These are phyloP conservation scores for Rhegmatorhina hoffmannsi DNA, from an alignment of 2,113 vertebrate species.

Conservation along the genomic window DNA sequence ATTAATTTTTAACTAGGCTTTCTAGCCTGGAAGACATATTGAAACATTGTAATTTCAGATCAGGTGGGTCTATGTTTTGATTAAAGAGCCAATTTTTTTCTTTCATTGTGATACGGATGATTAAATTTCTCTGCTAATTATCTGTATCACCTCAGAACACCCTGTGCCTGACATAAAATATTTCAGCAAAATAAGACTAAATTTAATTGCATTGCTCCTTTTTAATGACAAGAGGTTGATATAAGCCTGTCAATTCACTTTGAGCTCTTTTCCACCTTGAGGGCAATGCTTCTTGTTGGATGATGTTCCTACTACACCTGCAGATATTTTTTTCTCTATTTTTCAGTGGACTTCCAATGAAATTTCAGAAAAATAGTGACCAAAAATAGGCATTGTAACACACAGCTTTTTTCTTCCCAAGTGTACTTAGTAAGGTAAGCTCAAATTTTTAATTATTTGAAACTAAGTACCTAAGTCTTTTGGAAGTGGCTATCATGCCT, in stretches of 20 bases:
- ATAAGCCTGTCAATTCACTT: slow-evolving; percentile 17
- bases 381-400: neutral
- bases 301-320: neutral
- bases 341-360: neutral
- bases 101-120: slow-evolving; percentile 50
- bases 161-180: slow-evolving; percentile 28
- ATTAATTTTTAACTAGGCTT: slow-evolving; percentile 47
- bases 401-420: neutral
- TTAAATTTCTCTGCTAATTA: slow-evolving; percentile 63
- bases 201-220: slow-evolving; percentile 19
- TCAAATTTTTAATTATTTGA: neutral
- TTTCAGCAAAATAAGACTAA: slow-evolving; percentile 32
- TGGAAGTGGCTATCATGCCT: neutral
- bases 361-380: neutral
- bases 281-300: neutral
- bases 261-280: neutral
- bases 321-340: neutral
- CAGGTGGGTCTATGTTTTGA: slow-evolving; percentile 47
- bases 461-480: neutral
- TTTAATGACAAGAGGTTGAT: neutral
- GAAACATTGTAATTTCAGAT: slow-evolving; percentile 52
- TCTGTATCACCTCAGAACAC: slow-evolving; percentile 54
- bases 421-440: neutral
- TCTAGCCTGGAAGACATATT: slow-evolving; percentile 46
- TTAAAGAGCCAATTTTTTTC: slow-evolving; percentile 43